Evolutionary conservation across 2,113 vertebrate genomes (phyloP).

Genomic region (Sander vitreus): DNA sequence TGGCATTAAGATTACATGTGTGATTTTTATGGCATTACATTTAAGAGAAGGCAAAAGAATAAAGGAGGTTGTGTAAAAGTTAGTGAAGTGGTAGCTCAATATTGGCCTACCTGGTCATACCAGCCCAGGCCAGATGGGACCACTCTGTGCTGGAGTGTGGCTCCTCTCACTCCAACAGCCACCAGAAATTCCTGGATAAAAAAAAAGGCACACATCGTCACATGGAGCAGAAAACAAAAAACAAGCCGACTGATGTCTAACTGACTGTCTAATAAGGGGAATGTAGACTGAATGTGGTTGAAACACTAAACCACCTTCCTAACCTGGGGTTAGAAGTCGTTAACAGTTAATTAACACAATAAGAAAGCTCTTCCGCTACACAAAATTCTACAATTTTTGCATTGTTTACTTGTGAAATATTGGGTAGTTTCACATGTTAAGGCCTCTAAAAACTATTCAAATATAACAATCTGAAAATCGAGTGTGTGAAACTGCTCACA

Average conservation of each 20-base stretch:
- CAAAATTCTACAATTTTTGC: background rate
- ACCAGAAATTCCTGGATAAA: constrained; percentile 91
- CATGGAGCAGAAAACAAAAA: background rate
- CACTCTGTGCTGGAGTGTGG: constrained; percentile 93
- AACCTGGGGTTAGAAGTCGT: background rate
- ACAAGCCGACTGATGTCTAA: background rate
- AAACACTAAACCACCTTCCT: background rate
- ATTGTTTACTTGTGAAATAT: background rate
- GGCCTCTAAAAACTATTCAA: background rate
- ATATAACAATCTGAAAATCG: background rate
- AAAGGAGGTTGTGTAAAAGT: background rate
- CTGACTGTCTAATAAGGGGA: background rate
- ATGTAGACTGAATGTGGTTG: background rate
- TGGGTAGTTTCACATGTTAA: background rate
- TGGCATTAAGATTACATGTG: background rate
- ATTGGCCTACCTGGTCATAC: constrained; percentile 93
- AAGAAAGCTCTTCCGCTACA: background rate
- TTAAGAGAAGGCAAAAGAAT: background rate
- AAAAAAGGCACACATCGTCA: background rate
- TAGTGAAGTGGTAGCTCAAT: background rate
- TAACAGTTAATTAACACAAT: background rate
- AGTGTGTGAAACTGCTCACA: background rate
- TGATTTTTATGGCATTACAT: background rate
- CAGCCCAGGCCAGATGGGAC: constrained; percentile 91
- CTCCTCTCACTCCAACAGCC: constrained; percentile 92